Base-by-base conservation (phyloP, 37 sponge, comb jelly and placozoan species). In the Spongia lamella region DNA sequence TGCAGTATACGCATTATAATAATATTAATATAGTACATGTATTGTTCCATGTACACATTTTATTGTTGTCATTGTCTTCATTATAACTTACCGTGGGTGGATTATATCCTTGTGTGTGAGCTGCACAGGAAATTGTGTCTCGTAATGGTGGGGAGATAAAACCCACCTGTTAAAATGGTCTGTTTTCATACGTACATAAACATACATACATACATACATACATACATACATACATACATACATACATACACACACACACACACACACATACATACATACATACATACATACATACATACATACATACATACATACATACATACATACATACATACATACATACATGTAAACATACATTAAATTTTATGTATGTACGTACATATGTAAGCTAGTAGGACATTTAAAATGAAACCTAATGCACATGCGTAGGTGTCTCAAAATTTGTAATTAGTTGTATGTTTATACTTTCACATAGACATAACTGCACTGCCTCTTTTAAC, bases 211-310 rank as follows among this genome's bases (percentile, higher is more conserved):
- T 22, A n/a, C 60, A 25, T 38, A 9, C 75, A 25, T 9, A 15
- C 59, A 17, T 38, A 15, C 59, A 26, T 17, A 9, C 36, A 29
- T 22, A 26, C 61, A 17, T 38, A 58, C 75, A 73, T 38, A 58
- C 75, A 73, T 38, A 58, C 75, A 77, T 53, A 70, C 54, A 25
- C 75, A 7, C 7, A 3, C 2, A 26, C 33, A 3, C 59, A 84
- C 79, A 64, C 9, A 9, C 47, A 43, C 47, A 43, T 43, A 43
- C 47, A 9, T 43, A 43, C 47, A 43, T 43, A 9, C 33, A 24
- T 64, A 19, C 66, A 64, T 64, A 26, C 66, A 13, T 26, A 33
- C 66, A 64, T 64, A 5, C 11, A 24, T 64, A 19, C 66, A 64
- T 64, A 5, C 4, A 31, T 7, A 9, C 4, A 31, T 11, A 24